phyloP scores from a whole-genome alignment of 2,113 vertebrate species.

The Lophochroa leadbeateri region DNA sequence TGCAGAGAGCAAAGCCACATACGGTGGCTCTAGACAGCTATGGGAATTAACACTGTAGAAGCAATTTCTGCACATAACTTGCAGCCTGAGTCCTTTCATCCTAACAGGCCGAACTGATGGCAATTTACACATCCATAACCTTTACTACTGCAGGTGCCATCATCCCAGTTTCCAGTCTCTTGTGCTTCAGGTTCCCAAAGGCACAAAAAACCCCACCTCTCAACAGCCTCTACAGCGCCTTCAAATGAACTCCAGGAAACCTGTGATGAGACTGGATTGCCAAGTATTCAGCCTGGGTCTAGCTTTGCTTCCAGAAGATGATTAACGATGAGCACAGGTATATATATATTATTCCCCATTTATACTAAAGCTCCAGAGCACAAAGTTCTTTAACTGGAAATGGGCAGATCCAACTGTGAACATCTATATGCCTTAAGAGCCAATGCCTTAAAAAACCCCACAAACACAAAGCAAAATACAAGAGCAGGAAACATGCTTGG shows the following conservation, averaged over 20 bases:
- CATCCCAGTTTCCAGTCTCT: not conserved
- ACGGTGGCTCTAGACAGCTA: not conserved
- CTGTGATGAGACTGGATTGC: not conserved
- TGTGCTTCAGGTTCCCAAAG: not conserved
- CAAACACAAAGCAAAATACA: not conserved
- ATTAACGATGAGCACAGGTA: not conserved
- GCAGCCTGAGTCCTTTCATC: not conserved
- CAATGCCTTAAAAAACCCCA: not conserved
- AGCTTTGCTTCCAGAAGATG: not conserved
- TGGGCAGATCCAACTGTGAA: not conserved
- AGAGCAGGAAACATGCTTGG: not conserved
- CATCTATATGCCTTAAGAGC: not conserved
- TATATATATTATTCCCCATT: rapidly evolving
- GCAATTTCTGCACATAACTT: not conserved
- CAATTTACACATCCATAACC: not conserved
- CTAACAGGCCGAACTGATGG: not conserved
- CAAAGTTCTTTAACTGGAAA: not conserved
- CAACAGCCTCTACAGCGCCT: not conserved
- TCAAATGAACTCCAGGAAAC: not conserved
- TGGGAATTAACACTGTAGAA: not conserved
- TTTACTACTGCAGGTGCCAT: not conserved
- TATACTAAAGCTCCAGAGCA: not conserved
- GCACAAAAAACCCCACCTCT: not conserved
- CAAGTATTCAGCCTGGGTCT: not conserved
- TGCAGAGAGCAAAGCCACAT: not conserved